These are phyloP conservation scores for Danio kyathit DNA, from an alignment of 2,797 vertebrate species.

Conservation along the genomic window DNA sequence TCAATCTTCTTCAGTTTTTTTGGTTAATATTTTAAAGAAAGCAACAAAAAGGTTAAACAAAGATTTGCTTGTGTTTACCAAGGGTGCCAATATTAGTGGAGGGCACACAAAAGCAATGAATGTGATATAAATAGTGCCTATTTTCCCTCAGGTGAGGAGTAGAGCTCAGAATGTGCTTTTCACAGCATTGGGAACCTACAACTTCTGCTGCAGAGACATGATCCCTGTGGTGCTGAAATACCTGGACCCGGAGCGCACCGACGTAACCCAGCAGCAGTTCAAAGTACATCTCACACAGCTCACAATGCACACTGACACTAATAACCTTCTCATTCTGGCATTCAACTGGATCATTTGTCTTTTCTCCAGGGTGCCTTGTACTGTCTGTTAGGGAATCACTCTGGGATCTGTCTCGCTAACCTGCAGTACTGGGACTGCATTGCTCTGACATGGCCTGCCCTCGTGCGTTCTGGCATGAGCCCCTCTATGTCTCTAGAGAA, in stretches of 20 bases:
- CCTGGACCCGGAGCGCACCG: slow-evolving; percentile 83
- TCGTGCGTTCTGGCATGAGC: slow-evolving; percentile 94
- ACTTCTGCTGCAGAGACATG: slow-evolving; percentile 96
- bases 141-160: slow-evolving; percentile 86
- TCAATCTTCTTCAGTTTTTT: too few relatives aligned
- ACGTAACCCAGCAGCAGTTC: slow-evolving; percentile 93
- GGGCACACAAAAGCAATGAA: not conserved
- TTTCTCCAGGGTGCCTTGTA: slow-evolving; percentile 92
- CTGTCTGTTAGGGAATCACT: slow-evolving; percentile 95
- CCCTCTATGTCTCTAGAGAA: slow-evolving; percentile 97
- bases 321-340: not conserved
- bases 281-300: slow-evolving; percentile 82
- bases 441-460: slow-evolving; percentile 91
- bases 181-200: slow-evolving; percentile 93
- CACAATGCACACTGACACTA: not conserved
- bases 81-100: too few relatives aligned
- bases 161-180: slow-evolving; percentile 95
- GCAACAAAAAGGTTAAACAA: too few relatives aligned
- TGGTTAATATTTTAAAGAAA: too few relatives aligned
- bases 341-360: not conserved
- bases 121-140: not conserved
- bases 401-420: slow-evolving; percentile 91
- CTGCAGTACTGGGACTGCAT: slow-evolving; percentile 98
- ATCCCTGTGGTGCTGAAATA: slow-evolving; percentile 93
- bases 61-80: too few relatives aligned